Conservation (phyloP, 2,113 vertebrate species). For the Tympanuchus pallidicinctus region DNA sequence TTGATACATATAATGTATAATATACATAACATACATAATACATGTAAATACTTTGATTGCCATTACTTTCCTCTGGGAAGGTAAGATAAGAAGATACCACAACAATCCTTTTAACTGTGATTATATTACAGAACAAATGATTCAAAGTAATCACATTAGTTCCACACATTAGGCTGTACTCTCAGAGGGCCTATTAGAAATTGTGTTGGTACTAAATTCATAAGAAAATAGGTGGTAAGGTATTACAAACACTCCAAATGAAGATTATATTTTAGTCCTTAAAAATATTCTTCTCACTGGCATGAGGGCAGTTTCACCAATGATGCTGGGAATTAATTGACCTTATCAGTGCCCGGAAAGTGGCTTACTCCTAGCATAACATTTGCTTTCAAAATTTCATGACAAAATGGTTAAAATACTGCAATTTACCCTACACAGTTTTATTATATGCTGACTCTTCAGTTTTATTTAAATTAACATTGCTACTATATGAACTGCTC, state of each 20-base stretch:
- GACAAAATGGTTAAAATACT: not conserved
- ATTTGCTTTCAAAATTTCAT: not conserved
- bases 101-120: not conserved
- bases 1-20: not conserved
- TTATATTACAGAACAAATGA: not conserved
- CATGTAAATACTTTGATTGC: not conserved
- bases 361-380: not conserved
- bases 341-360: not conserved
- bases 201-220: not conserved
- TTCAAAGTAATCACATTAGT: not conserved
- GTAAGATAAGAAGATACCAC: not conserved
- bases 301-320: not conserved
- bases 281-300: not conserved
- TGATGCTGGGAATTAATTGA: not conserved
- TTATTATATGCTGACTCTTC: not conserved
- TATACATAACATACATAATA: too few species aligned
- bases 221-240: not conserved
- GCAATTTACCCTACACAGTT: not conserved
- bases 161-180: not conserved
- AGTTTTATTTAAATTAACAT: slow-evolving; percentile 28
- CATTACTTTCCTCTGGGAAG: not conserved
- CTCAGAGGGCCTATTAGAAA: not conserved
- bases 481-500: not conserved
- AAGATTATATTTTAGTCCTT: not conserved
- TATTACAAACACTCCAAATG: not conserved